phyloP scores from a whole-genome alignment of 2,888 invertebrate genomes.

The Agrotis clavis region DNA sequence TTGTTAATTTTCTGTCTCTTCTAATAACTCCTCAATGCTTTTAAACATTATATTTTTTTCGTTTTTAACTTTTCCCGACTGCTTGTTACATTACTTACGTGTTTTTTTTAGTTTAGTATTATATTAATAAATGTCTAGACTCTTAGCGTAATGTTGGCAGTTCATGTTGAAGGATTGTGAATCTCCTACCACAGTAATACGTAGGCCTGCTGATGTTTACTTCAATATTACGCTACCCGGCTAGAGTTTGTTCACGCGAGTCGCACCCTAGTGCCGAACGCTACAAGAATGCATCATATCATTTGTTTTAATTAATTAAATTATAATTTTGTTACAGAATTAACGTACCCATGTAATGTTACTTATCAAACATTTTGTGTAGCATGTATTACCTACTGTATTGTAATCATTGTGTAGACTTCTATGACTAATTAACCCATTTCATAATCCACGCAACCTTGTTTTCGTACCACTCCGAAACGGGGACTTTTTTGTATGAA shows the following conservation, averaged over 20 bases:
- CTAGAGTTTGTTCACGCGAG: conserved; percentile 76
- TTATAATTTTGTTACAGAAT: conserved; percentile 84
- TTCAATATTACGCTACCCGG: conserved; percentile 68
- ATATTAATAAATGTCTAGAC: conserved; percentile 70
- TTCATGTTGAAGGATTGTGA: conserved; percentile 42
- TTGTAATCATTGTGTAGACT: conserved; percentile 66
- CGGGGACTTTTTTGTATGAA: conserved; percentile 91
- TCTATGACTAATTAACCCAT: conserved; percentile 72
- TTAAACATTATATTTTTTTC: conserved; percentile 67
- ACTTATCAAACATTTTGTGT: conserved; percentile 77
- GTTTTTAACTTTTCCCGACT: conserved; percentile 65
- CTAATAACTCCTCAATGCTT: conserved; percentile 65
- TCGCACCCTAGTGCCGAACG: conserved; percentile 81
- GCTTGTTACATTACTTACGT: conserved; percentile 73
- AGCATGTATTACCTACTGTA: conserved; percentile 73
- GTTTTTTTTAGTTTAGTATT: conserved; percentile 84
- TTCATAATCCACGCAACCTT: conserved; percentile 71
- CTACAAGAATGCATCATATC: conserved; percentile 91
- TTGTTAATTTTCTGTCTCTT: conserved; percentile 64
- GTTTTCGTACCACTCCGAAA: conserved; percentile 73
- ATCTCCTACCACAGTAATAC: conserved; percentile 43
- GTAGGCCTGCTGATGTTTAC: conserved; percentile 43
- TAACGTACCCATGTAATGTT: conserved; percentile 82
- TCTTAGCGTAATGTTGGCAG: conserved; percentile 65
- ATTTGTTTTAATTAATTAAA: conserved; percentile 90